A percentile compares a stretch with the other conserved stretches of the same genome.
These are phyloP conservation scores for Aelia acuminata DNA, from an alignment of 2,888 invertebrate genomes.

Conservation along the genomic window DNA sequence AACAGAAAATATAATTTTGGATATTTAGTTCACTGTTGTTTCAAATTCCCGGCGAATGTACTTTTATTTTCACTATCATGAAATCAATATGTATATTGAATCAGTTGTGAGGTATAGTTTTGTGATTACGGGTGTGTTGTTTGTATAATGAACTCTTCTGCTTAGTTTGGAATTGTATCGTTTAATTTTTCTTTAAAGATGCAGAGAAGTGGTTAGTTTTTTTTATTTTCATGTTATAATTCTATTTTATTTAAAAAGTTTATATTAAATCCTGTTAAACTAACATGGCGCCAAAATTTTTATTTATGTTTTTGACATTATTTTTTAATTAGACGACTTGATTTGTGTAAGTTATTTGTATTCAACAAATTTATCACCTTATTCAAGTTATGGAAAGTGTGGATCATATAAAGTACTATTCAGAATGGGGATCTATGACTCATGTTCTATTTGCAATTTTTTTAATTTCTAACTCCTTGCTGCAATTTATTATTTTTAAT, in stretches of 20 bases:
- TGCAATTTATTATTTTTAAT: background rate
- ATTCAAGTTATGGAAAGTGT: background rate
- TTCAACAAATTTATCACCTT: background rate
- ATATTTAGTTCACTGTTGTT: background rate
- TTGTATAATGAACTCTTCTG: conserved; percentile 22
- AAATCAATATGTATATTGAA: conserved; percentile 42
- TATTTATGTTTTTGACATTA: background rate
- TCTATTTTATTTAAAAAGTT: background rate
- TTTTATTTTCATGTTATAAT: background rate
- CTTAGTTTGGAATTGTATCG: background rate
- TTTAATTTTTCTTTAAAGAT: background rate
- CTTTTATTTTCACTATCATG: conserved; percentile 1
- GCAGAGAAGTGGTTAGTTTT: conserved; percentile 41
- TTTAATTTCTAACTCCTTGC: background rate
- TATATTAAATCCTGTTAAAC: background rate
- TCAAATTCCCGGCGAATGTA: background rate
- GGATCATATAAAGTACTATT: background rate
- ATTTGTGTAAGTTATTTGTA: too few relatives aligned
- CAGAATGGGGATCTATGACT: background rate
- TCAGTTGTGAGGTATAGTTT: conserved; percentile 41
- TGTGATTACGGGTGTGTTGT: conserved; percentile 45
- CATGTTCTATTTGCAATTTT: background rate
- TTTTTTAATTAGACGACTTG: background rate
- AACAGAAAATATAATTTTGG: background rate
- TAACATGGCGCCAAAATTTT: conserved; percentile 41